Evolutionary conservation across 2,797 vertebrate species (phyloP).

Genomic region (Anomalospiza imberbis): DNA sequence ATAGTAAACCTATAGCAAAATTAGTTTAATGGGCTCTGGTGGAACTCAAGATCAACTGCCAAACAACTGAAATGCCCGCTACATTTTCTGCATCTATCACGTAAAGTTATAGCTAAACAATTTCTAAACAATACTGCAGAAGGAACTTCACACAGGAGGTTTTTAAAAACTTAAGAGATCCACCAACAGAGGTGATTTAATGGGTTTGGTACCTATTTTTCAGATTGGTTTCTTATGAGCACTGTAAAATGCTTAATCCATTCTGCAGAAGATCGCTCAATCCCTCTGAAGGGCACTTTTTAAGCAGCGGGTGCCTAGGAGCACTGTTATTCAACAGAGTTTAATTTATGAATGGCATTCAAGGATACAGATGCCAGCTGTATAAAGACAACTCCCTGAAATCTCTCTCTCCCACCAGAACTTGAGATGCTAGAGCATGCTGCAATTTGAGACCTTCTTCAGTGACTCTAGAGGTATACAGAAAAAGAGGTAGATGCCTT

Average conservation of each 20-base stretch:
- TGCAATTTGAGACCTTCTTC: slow-evolving; percentile 3
- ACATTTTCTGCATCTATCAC: background rate
- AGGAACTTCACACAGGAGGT: background rate
- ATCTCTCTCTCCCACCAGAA: background rate
- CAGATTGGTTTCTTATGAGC: background rate
- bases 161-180: background rate
- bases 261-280: background rate
- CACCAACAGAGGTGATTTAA: background rate
- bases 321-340: background rate
- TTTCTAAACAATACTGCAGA: background rate
- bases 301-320: background rate
- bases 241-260: background rate
- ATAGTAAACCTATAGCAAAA: background rate
- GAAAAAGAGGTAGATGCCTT: background rate
- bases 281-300: background rate
- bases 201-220: background rate
- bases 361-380: background rate
- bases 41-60: background rate
- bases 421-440: background rate
- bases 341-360: background rate
- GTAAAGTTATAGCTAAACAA: background rate
- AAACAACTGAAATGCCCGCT: background rate
- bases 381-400: background rate
- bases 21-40: background rate
- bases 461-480: background rate